These are phyloP conservation scores for Dicerorhinus sumatrensis DNA, from an alignment of 2,113 vertebrate genomes.

Conservation along the genomic window DNA sequence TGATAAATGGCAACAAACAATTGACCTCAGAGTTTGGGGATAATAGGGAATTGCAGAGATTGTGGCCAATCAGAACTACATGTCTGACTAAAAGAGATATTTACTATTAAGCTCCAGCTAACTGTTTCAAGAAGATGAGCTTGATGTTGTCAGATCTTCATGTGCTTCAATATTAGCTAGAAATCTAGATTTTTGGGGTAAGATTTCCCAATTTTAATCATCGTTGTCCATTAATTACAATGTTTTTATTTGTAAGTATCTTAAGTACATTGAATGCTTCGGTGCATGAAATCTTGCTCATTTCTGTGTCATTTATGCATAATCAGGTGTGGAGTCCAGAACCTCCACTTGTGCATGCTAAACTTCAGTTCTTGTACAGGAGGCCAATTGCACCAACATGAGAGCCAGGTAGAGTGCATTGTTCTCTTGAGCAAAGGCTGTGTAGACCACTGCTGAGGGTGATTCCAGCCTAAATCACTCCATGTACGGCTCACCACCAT, in stretches of 20 bases:
- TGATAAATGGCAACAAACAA: background rate
- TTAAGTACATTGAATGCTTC: background rate
- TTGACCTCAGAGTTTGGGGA: background rate
- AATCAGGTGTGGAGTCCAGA: background rate
- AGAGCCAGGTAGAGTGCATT: background rate
- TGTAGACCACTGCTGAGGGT: background rate
- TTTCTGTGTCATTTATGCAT: background rate
- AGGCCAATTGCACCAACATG: rapidly evolving
- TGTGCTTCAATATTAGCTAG: background rate
- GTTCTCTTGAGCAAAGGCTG: background rate
- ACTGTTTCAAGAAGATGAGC: background rate
- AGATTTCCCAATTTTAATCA: background rate
- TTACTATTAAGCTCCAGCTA: background rate
- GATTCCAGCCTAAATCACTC: background rate
- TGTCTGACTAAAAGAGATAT: background rate
- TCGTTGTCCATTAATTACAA: background rate
- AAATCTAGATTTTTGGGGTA: background rate
- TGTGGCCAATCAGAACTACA: background rate
- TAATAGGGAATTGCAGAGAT: background rate
- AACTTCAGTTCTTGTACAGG: background rate
- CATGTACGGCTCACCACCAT: background rate
- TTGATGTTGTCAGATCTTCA: background rate
- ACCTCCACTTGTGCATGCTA: background rate
- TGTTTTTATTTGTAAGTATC: background rate
- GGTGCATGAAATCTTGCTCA: background rate